Evolutionary conservation across 2,888 invertebrate genomes (phyloP).

Genomic region (Macropis europaea): DNA sequence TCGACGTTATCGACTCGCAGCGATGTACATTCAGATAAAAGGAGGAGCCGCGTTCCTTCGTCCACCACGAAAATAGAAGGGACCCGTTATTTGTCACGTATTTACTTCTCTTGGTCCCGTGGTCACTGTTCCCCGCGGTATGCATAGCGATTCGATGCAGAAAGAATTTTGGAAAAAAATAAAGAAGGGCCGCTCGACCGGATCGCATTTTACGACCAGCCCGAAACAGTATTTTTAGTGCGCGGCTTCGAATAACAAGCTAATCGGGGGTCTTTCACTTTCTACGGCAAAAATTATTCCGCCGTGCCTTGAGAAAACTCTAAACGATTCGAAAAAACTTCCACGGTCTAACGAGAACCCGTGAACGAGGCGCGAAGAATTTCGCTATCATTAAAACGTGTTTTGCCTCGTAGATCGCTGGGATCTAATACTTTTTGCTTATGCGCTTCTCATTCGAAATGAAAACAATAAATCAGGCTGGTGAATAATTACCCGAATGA

Average conservation of each 20-base stretch:
- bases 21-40: no score
- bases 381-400: conserved; percentile 16
- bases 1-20: no score
- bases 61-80: not conserved
- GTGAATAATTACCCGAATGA: no score
- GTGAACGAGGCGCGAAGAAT: not conserved
- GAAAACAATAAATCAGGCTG: no score
- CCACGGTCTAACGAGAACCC: not conserved
- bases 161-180: not conserved
- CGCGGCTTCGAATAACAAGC: conserved; percentile 32
- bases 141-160: not conserved
- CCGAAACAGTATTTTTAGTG: conserved; percentile 23
- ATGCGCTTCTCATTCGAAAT: no score
- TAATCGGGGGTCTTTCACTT: conserved; percentile 10
- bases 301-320: not conserved
- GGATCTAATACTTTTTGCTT: not conserved
- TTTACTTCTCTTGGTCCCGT: not conserved
- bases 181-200: not conserved
- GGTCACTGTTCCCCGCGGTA: not conserved
- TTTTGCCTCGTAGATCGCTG: conserved; percentile 5
- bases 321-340: not conserved
- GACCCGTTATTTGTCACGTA: not conserved
- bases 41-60: no score
- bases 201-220: conserved; percentile 5
- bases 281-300: conserved; percentile 10